Evolutionary conservation across 2,888 invertebrate genomes (phyloP).

Genomic region (Stenolophus ochropezus): DNA sequence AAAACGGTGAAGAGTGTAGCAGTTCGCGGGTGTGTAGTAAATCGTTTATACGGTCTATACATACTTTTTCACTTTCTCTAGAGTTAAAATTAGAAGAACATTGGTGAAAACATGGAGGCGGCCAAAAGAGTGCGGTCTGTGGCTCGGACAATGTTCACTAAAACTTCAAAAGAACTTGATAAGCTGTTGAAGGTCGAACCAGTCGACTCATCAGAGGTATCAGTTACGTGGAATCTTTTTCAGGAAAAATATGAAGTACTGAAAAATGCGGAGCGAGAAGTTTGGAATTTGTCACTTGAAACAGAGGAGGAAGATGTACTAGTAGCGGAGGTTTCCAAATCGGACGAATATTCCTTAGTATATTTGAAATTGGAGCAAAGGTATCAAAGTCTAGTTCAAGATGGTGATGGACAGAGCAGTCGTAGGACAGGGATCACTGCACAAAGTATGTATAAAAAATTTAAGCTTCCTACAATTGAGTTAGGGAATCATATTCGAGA

Average conservation of each 20-base stretch:
- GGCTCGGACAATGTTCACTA: background rate
- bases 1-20: background rate
- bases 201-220: background rate
- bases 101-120: background rate
- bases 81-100: background rate
- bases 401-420: background rate
- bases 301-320: background rate
- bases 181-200: background rate
- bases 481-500: slow-evolving; percentile 44
- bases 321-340: background rate
- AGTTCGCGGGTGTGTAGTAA: background rate
- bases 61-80: background rate
- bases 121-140: background rate
- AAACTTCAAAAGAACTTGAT: background rate
- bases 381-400: no score
- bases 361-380: background rate
- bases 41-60: background rate
- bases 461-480: slow-evolving; percentile 50
- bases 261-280: background rate
- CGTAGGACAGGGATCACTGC: background rate
- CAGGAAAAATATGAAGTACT: background rate
- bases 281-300: background rate
- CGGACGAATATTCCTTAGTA: background rate
- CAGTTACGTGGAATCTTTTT: background rate
- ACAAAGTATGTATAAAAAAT: slow-evolving; percentile 6